Percentiles rank a stretch among this genome's conserved stretches.
Evolutionary conservation across 2,888 invertebrate genomes (phyloP).

Genomic region (Lasioglossum figueresi): DNA sequence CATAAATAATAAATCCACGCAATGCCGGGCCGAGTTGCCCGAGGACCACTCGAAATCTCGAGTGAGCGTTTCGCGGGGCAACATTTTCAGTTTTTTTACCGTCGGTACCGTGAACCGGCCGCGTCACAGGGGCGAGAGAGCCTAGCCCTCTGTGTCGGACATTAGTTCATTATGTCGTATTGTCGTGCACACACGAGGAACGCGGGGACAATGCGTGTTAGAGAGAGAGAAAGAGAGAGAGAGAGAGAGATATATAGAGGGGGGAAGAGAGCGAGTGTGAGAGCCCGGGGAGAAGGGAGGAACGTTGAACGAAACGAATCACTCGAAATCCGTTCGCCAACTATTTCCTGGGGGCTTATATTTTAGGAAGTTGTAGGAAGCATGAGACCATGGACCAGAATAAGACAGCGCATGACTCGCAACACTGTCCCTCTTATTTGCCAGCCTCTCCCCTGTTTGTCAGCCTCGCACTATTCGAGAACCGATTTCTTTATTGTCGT

Average conservation of each 20-base stretch:
- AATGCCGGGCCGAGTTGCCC: conserved; percentile 25
- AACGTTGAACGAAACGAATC: conserved; percentile 62
- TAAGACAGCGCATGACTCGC: conserved; percentile 70
- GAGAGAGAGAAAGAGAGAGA: neutral
- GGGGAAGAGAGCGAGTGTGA: neutral
- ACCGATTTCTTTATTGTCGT: neutral
- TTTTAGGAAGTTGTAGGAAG: conserved; percentile 80
- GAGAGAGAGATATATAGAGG: too few species aligned
- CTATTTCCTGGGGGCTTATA: conserved; percentile 77
- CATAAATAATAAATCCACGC: conserved; percentile 58
- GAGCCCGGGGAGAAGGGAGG: conserved; percentile 47
- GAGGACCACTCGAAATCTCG: conserved; percentile 58
- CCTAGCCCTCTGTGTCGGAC: conserved; percentile 33
- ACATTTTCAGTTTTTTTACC: conserved; percentile 59
- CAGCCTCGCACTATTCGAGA: neutral
- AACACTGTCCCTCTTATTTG: conserved; percentile 64
- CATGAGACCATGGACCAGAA: conserved; percentile 76
- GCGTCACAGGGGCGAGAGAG: conserved; percentile 1
- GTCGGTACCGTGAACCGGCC: conserved; percentile 18
- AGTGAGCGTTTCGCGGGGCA: conserved; percentile 53
- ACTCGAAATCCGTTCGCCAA: conserved; percentile 70
- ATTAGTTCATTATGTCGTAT: conserved; percentile 66
- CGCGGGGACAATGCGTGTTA: conserved; percentile 44
- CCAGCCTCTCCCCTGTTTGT: conserved; percentile 45
- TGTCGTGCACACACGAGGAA: conserved; percentile 45